Evolutionary conservation across 2,888 invertebrate genomes (phyloP), one percentile per base, ranked within the genome.

Genomic region (Cremastobaeus sp.): DNA sequence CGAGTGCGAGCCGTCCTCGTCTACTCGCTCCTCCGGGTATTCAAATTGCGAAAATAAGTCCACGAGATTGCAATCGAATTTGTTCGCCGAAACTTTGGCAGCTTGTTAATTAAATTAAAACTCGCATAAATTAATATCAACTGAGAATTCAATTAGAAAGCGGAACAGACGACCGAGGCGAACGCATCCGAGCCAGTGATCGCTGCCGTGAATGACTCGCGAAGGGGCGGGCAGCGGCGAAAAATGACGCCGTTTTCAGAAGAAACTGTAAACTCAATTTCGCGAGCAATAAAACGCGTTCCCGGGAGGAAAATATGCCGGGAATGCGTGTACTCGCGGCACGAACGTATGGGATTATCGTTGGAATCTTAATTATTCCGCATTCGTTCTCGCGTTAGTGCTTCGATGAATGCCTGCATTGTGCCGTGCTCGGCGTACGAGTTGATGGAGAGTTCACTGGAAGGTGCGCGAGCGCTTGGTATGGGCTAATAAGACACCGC

Each of bases 361-460:
- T 55, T 70, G 62, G 55, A 70, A 69, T 69, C 62, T 70, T 62
- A 70, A 70, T 70, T 70, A 70, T 70, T 70, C 37, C 48, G 55
- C 55, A 62, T 70, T 70, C 69, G 41, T 70, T 70, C 54, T 47
- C 47, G 62, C 35, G 48, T 54, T 32, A 41, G 45, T 70, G 50
- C 52, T 34, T 39, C 37, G 54, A 70, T 70, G 69, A 62, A 70
- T 70, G 35, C 60, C 34, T 41, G 54, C 32, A 62, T 70, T 62
- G 55, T 62, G 32, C 18, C n/a, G n/a, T n/a, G 45, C 21, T 3
- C 20, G 14, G 18, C 20, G 32, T 28, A 47, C 17, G 39, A 37
- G 32, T 39, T 69, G 47, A 52, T 55, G n/a, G n/a, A 47, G 60
- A 69, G 60, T 52, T 60, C 60, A 35, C 41, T 14, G 50, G 52